These are phyloP conservation scores for Picus viridis DNA, from an alignment of 2,797 vertebrate genomes.

Conservation along the genomic window DNA sequence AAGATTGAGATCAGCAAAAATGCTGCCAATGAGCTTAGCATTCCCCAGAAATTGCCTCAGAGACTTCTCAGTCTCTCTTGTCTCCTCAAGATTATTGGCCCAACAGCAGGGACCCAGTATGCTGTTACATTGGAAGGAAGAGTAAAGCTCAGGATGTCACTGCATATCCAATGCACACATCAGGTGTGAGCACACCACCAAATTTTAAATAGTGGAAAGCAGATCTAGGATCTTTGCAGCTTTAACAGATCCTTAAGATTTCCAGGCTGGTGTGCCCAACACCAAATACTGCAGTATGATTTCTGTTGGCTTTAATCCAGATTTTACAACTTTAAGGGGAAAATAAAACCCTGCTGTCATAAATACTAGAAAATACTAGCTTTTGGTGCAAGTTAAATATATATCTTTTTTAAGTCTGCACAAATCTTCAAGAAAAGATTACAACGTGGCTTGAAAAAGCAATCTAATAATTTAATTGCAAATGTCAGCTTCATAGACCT, in stretches of 20 bases:
- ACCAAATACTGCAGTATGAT: not conserved
- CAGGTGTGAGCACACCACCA: not conserved
- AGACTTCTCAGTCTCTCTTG: not conserved
- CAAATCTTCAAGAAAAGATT: constrained; percentile 34
- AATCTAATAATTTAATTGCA: constrained; percentile 45
- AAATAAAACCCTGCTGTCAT: not conserved
- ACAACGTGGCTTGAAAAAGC: not conserved
- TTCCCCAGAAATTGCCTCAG: not conserved
- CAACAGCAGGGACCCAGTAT: not conserved
- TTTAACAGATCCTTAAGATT: not conserved
- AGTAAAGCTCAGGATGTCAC: not conserved
- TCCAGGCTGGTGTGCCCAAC: not conserved
- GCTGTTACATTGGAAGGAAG: not conserved
- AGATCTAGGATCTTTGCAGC: not conserved
- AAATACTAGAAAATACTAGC: not conserved
- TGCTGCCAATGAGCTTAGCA: not conserved
- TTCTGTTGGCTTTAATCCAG: not conserved
- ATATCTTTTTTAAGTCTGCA: not conserved
- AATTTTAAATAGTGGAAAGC: not conserved
- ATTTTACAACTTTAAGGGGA: not conserved
- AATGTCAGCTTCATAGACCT: not conserved
- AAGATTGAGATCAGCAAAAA: not conserved
- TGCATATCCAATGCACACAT: not conserved
- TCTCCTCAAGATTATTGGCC: not conserved
- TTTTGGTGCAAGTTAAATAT: constrained; percentile 9